phyloP scores from a whole-genome alignment of 2,888 invertebrate species.

The Meteorus colon region DNA sequence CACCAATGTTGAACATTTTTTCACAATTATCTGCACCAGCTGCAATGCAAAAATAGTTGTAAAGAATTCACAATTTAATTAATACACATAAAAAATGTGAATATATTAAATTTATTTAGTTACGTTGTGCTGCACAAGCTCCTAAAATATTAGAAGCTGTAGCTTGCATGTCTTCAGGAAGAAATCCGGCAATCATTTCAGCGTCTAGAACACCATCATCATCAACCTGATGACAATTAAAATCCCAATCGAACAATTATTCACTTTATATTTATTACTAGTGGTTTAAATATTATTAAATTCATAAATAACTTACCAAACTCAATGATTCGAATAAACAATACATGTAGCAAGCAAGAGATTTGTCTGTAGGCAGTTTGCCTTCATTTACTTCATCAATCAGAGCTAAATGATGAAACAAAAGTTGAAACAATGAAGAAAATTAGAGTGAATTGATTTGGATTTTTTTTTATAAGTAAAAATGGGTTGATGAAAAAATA shows the following conservation, averaged over 20 bases:
- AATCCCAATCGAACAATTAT: slow-evolving; percentile 19
- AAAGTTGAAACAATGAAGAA: background rate
- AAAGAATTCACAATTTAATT: background rate
- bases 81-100: background rate
- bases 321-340: slow-evolving; percentile 67
- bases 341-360: slow-evolving; percentile 68
- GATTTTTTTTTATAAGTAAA: background rate
- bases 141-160: slow-evolving; percentile 52
- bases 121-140: slow-evolving; percentile 58
- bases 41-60: slow-evolving; percentile 38
- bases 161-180: slow-evolving; percentile 60
- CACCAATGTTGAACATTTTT: slow-evolving; percentile 60
- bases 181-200: slow-evolving; percentile 64
- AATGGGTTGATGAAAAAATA: slow-evolving; percentile 2
- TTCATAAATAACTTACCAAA: slow-evolving; percentile 58
- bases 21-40: slow-evolving; percentile 63
- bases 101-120: slow-evolving; percentile 22
- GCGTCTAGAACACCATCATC: slow-evolving; percentile 64
- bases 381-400: slow-evolving; percentile 64
- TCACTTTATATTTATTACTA: background rate
- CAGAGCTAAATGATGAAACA: slow-evolving; percentile 51
- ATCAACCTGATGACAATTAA: slow-evolving; percentile 58
- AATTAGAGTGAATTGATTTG: no score
- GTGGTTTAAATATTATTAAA: background rate
- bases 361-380: slow-evolving; percentile 55